A percentile compares a stretch with the other conserved stretches of the same genome.
phyloP scores from a whole-genome alignment of 2,888 invertebrate species.

The Drosophila siamana region DNA sequence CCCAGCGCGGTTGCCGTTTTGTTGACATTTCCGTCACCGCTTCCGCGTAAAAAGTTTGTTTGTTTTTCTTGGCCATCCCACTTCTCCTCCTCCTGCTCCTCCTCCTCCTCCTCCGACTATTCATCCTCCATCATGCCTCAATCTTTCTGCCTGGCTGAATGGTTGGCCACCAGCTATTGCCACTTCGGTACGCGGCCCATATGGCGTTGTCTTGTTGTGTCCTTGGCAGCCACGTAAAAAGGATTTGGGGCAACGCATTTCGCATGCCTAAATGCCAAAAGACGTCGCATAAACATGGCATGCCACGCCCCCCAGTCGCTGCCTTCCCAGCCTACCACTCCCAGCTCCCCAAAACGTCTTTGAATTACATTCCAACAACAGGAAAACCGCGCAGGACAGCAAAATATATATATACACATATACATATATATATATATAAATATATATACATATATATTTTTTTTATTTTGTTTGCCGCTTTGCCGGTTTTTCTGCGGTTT shows the following conservation, averaged over 20 bases:
- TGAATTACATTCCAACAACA: slow-evolving; percentile 62
- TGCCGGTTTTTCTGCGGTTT: slow-evolving; percentile 58
- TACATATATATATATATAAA: slow-evolving; percentile 26
- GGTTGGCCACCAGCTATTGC: slow-evolving; percentile 22
- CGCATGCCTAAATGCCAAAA: slow-evolving; percentile 80
- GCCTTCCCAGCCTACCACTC: not conserved
- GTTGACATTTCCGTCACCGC: slow-evolving; percentile 76
- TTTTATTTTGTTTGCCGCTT: slow-evolving; percentile 56
- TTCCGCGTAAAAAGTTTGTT: slow-evolving; percentile 64
- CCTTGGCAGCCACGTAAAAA: slow-evolving; percentile 74
- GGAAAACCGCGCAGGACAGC: slow-evolving; percentile 68
- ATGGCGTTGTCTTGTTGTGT: slow-evolving; percentile 54
- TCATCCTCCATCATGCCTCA: slow-evolving; percentile 27
- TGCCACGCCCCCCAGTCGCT: slow-evolving; percentile 51
- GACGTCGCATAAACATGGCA: slow-evolving; percentile 77
- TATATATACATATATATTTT: slow-evolving; percentile 31
- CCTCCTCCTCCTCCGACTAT: no score
- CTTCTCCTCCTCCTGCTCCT: no score
- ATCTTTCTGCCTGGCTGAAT: slow-evolving; percentile 9
- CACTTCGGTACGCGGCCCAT: slow-evolving; percentile 48
- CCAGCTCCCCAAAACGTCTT: slow-evolving; percentile 61
- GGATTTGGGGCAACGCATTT: slow-evolving; percentile 78
- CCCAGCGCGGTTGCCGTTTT: slow-evolving; percentile 60
- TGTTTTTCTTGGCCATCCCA: slow-evolving; percentile 51
- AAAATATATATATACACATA: slow-evolving; percentile 39